phyloP scores from a whole-genome alignment of 2,797 vertebrate genomes.

The Cetoscarus ocellatus region DNA sequence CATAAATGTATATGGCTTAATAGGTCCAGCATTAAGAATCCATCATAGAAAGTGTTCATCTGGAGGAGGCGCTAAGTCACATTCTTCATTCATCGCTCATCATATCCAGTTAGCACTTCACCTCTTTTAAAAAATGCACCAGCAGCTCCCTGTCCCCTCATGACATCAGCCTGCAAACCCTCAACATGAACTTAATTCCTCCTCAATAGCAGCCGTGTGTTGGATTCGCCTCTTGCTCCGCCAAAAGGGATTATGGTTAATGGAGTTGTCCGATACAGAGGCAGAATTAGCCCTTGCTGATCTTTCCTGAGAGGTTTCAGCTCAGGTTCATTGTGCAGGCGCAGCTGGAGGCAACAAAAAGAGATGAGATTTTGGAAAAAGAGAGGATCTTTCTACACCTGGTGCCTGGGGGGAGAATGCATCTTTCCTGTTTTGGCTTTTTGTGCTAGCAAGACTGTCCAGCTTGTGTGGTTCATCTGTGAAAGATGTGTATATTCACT shows the following conservation, averaged over 20 bases:
- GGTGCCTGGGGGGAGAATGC: background rate
- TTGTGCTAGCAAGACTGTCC: background rate
- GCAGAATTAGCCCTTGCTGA: conserved; percentile 49
- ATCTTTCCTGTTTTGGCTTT: conserved; percentile 12
- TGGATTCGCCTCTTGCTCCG: conserved; percentile 39
- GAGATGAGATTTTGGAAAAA: conserved; percentile 34
- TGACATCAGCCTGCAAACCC: conserved; percentile 38
- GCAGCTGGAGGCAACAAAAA: conserved; percentile 32
- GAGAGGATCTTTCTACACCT: conserved; percentile 11
- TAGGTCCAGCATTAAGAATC: conserved; percentile 18
- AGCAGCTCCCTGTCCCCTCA: conserved; percentile 20
- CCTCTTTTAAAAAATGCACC: conserved; percentile 18
- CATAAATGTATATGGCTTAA: conserved; percentile 1
- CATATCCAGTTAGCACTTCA: conserved; percentile 28
- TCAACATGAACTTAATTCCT: conserved; percentile 37
- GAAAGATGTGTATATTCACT: conserved; percentile 1
- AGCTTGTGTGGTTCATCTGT: conserved; percentile 6
- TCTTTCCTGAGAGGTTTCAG: conserved; percentile 45
- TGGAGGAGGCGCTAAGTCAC: conserved; percentile 27
- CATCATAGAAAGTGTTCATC: conserved; percentile 8
- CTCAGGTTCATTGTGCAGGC: conserved; percentile 31
- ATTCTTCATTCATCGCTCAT: conserved; percentile 34
- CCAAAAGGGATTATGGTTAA: conserved; percentile 64
- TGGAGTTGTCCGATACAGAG: conserved; percentile 58
- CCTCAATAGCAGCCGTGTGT: conserved; percentile 40